Evolutionary conservation across 1,140 invertebrate species (phyloP).

Genomic region (Antheraea pernyi): DNA sequence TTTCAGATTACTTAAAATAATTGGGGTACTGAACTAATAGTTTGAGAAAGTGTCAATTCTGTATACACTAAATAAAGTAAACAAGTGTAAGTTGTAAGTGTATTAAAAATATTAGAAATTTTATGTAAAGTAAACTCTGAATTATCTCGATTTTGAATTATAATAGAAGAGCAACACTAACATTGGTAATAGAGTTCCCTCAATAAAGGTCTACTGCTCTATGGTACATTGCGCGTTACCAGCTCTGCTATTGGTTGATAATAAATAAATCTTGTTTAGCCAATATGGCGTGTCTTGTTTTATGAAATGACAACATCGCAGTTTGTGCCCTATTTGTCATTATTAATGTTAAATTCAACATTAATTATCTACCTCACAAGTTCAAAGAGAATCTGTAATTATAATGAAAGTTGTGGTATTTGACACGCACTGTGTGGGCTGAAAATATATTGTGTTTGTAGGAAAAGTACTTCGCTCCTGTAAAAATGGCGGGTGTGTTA

Average conservation of each 20-base stretch:
- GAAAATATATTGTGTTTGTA: conserved; percentile 55
- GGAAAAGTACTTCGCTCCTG: conserved; percentile 72
- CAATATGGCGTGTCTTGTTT: conserved; percentile 76
- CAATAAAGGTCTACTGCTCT: conserved; percentile 24
- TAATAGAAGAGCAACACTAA: no score
- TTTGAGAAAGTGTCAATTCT: no score
- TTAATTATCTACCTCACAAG: conserved; percentile 61
- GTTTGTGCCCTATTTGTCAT: conserved; percentile 74
- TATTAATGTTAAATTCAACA: conserved; percentile 27
- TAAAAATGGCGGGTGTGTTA: conserved; percentile 80
- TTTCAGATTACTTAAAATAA: no score
- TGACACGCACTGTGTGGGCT: conserved; percentile 34
- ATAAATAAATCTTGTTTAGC: conserved; percentile 58
- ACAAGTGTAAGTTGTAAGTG: no score
- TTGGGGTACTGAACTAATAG: no score
- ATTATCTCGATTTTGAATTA: no score
- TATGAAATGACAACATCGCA: conserved; percentile 78
- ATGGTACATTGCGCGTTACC: conserved; percentile 28
- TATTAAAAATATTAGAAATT: no score
- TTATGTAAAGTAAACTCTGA: no score
- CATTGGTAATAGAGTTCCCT: no score
- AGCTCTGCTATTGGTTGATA: conserved; percentile 48
- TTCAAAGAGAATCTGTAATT: conserved; percentile 60
- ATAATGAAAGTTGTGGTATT: conserved; percentile 49
- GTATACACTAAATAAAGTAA: no score